Evolutionary conservation across 2,113 vertebrate species (phyloP).

Genomic region (Eolophus roseicapilla): DNA sequence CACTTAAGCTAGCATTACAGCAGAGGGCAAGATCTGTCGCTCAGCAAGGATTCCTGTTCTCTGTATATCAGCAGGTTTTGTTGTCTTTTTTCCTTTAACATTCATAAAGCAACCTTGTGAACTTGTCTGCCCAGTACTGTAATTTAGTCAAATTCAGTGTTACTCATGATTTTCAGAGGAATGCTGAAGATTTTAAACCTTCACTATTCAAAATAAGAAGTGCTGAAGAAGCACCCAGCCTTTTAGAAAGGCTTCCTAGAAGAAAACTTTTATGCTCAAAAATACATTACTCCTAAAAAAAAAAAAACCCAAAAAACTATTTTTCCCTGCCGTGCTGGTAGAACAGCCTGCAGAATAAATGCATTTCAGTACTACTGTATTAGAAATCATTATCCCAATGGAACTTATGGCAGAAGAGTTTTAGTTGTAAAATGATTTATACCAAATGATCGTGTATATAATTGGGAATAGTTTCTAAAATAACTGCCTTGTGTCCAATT

Average conservation of each 20-base stretch:
- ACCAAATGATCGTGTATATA: background rate
- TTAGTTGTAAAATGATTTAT: background rate
- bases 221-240: background rate
- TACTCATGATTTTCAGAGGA: background rate
- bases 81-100: background rate
- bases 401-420: background rate
- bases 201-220: background rate
- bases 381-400: background rate
- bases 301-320: background rate
- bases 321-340: background rate
- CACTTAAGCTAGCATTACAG: background rate
- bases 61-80: background rate
- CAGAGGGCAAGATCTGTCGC: background rate
- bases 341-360: background rate
- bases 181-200: background rate
- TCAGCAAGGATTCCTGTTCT: background rate
- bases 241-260: background rate
- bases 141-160: background rate
- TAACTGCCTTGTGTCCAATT: background rate
- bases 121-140: background rate
- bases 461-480: background rate
- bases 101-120: background rate
- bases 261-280: background rate
- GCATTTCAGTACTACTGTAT: background rate
- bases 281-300: background rate